Percentiles rank a stretch among this genome's conserved stretches.
Evolutionary conservation across 2,797 vertebrate genomes (phyloP).

Genomic region (Chaetophractus vellerosus): DNA sequence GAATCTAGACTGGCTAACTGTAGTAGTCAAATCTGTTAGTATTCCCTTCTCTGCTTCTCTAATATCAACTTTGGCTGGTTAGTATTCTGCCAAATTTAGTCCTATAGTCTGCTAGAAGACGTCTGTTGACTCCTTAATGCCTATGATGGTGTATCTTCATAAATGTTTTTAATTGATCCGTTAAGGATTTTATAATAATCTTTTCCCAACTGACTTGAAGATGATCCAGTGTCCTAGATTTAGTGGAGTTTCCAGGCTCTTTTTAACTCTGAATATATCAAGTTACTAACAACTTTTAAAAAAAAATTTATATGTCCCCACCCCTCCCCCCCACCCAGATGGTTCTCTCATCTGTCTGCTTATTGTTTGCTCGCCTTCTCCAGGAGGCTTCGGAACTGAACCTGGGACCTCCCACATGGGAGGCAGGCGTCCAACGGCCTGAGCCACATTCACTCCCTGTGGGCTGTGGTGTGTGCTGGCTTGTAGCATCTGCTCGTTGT

Average conservation of each 20-base stretch:
- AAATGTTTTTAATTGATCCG: neutral
- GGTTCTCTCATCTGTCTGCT: no score
- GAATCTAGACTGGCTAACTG: neutral
- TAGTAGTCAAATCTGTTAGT: neutral
- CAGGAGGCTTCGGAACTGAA: no score
- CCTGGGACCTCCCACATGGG: no score
- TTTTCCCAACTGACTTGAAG: constrained; percentile 42
- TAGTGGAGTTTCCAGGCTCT: constrained; percentile 31
- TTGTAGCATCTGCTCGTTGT: no score
- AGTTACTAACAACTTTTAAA: neutral
- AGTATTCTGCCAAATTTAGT: neutral
- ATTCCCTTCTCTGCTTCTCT: constrained; percentile 23
- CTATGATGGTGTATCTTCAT: neutral
- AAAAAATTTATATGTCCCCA: no score
- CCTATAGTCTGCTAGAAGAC: neutral
- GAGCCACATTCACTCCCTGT: no score
- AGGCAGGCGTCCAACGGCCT: no score
- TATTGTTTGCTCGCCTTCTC: no score
- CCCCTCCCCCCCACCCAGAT: no score
- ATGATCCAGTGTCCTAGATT: neutral
- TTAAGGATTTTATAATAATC: neutral
- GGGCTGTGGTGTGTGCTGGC: no score
- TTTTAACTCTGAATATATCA: constrained; percentile 20
- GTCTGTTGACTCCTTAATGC: neutral
- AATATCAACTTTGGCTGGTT: neutral